phyloP scores from a whole-genome alignment of 2,113 vertebrate species.

The Actenoides lindsayi region DNA sequence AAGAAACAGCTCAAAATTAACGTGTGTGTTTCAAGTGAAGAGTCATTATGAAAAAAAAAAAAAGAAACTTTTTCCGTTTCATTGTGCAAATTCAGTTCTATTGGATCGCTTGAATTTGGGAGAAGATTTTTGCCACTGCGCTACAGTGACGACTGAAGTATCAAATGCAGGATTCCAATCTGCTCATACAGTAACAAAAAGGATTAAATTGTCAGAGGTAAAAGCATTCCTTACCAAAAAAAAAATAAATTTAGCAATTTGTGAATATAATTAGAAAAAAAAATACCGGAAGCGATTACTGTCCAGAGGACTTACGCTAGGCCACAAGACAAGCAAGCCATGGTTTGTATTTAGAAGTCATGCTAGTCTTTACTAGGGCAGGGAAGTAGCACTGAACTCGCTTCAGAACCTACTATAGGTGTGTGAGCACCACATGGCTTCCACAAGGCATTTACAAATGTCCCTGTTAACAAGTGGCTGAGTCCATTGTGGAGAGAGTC shows the following conservation, averaged over 20 bases:
- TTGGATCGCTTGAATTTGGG: background rate
- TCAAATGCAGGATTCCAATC: background rate
- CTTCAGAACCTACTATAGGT: slow-evolving; percentile 8
- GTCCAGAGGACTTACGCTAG: background rate
- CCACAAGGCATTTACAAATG: slow-evolving; percentile 62
- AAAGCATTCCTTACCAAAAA: background rate
- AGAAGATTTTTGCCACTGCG: background rate
- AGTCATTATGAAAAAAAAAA: slow-evolving; percentile 34
- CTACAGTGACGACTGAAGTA: background rate
- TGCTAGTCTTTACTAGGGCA: background rate
- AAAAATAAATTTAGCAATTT: background rate
- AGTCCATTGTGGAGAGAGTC: slow-evolving; percentile 94
- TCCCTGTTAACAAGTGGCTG: slow-evolving; percentile 83
- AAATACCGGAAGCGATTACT: background rate
- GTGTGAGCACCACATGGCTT: slow-evolving; percentile 38
- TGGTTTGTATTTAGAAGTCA: background rate
- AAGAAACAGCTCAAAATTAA: slow-evolving; percentile 44
- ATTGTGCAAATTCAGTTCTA: background rate
- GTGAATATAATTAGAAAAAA: background rate
- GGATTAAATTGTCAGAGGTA: background rate
- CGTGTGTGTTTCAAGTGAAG: background rate
- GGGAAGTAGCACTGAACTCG: background rate
- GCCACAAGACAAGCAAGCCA: background rate
- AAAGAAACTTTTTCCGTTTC: background rate
- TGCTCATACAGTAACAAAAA: background rate